These are phyloP conservation scores for Oscheius myriophilus DNA, from an alignment of 2,888 invertebrate genomes.

Conservation along the genomic window DNA sequence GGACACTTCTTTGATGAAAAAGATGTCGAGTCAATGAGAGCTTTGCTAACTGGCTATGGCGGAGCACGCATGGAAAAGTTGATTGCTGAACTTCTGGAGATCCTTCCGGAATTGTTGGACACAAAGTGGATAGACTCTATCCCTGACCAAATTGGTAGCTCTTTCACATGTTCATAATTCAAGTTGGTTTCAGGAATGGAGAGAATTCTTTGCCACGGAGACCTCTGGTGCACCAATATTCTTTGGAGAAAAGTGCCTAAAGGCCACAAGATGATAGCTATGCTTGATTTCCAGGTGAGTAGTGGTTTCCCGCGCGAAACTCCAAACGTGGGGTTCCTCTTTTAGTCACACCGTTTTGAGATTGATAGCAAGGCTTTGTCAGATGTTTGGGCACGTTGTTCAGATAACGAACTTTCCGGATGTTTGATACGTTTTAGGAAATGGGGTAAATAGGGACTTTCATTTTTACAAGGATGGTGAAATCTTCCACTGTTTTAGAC, in stretches of 20 bases:
- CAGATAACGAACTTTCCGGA: too few relatives aligned
- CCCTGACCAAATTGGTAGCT: constrained; percentile 23
- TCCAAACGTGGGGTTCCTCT: too few relatives aligned
- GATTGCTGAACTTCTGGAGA: constrained; percentile 3
- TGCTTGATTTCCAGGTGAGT: constrained; percentile 24
- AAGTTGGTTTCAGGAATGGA: constrained; percentile 9
- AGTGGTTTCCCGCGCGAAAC: too few relatives aligned
- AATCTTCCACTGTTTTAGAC: too few relatives aligned
- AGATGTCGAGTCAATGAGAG: not conserved
- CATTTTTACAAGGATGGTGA: too few relatives aligned
- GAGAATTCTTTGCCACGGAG: constrained; percentile 20
- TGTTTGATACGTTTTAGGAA: too few relatives aligned
- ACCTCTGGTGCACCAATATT: constrained; percentile 26
- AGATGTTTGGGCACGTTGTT: not conserved
- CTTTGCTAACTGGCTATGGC: constrained; percentile 4
- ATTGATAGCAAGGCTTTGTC: not conserved
- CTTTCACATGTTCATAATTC: not conserved
- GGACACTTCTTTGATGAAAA: constrained; percentile 4
- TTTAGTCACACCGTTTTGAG: too few relatives aligned
- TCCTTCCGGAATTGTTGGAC: constrained; percentile 1
- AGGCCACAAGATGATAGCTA: constrained; percentile 7
- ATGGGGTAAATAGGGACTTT: too few relatives aligned
- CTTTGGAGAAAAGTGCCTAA: constrained; percentile 18
- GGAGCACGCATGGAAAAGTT: not conserved
- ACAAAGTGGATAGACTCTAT: constrained; percentile 12